Percentiles rank a stretch among this genome's conserved stretches.
Evolutionary conservation across 2,888 invertebrate genomes (phyloP).

Genomic region (Sabellastarte sp.): DNA sequence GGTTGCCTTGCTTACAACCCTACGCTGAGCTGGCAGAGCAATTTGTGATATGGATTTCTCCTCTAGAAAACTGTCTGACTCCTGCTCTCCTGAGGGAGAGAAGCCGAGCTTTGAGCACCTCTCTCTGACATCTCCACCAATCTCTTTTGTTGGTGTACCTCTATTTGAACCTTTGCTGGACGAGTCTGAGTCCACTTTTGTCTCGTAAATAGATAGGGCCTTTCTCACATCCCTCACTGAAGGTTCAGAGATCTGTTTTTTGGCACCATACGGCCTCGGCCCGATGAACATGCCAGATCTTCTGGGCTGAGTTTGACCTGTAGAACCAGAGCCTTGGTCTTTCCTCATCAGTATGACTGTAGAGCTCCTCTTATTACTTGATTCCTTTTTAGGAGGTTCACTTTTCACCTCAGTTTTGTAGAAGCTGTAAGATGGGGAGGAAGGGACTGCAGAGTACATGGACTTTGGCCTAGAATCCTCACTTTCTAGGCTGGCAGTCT

Average conservation of each 20-base stretch:
- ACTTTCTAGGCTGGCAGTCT: background rate
- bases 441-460: background rate
- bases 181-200: background rate
- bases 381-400: background rate
- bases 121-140: background rate
- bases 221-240: constrained; percentile 1
- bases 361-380: background rate
- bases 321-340: background rate
- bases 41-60: background rate
- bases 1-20: background rate
- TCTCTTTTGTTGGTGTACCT: background rate
- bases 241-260: background rate
- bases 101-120: background rate
- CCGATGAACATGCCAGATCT: background rate
- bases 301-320: background rate
- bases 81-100: background rate
- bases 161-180: background rate
- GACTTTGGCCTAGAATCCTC: background rate
- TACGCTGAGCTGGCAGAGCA: background rate
- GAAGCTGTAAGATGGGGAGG: too few relatives aligned
- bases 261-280: background rate
- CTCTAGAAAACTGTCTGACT: background rate
- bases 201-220: background rate
- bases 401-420: background rate
- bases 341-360: background rate